These are phyloP conservation scores for Apis mellifera DNA, from an alignment of 1,140 invertebrate genomes.

Conservation along the genomic window DNA sequence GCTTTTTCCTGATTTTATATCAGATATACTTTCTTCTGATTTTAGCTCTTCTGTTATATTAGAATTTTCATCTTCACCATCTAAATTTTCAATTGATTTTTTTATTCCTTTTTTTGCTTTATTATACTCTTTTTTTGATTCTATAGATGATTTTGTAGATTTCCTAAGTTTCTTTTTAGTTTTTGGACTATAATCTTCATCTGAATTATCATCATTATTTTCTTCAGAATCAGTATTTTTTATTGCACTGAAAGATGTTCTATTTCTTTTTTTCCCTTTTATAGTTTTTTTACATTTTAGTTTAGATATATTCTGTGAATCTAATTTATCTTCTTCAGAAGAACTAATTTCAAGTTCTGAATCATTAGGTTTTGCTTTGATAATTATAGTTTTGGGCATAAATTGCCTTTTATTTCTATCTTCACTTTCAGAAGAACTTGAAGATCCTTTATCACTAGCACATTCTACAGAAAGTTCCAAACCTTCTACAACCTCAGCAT, in stretches of 20 bases:
- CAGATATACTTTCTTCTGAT: slow-evolving; percentile 24
- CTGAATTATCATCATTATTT: slow-evolving; percentile 66
- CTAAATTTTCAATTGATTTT: slow-evolving; percentile 38
- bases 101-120: slow-evolving; percentile 31
- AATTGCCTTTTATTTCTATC: slow-evolving; percentile 63
- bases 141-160: slow-evolving; percentile 45
- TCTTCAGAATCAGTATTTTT: slow-evolving; percentile 68
- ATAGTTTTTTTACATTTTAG: slow-evolving; percentile 38
- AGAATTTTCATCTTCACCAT: slow-evolving; percentile 34
- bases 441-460: slow-evolving; percentile 77
- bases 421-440: slow-evolving; percentile 70
- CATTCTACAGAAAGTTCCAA: slow-evolving; percentile 77
- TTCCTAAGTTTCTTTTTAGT: slow-evolving; percentile 74
- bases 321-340: slow-evolving; percentile 68
- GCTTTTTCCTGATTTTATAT: slow-evolving; percentile 26
- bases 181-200: slow-evolving; percentile 74
- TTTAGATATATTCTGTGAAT: slow-evolving; percentile 42
- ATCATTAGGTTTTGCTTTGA: slow-evolving; percentile 75
- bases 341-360: slow-evolving; percentile 76
- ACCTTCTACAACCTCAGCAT: slow-evolving; percentile 72
- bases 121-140: slow-evolving; percentile 52
- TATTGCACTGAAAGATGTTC: slow-evolving; percentile 63
- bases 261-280: slow-evolving; percentile 54
- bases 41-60: slow-evolving; percentile 13
- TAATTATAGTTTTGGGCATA: slow-evolving; percentile 74